Base-by-base conservation (phyloP, 2,888 invertebrate species). In the Vannuccia rotundouncinata region DNA sequence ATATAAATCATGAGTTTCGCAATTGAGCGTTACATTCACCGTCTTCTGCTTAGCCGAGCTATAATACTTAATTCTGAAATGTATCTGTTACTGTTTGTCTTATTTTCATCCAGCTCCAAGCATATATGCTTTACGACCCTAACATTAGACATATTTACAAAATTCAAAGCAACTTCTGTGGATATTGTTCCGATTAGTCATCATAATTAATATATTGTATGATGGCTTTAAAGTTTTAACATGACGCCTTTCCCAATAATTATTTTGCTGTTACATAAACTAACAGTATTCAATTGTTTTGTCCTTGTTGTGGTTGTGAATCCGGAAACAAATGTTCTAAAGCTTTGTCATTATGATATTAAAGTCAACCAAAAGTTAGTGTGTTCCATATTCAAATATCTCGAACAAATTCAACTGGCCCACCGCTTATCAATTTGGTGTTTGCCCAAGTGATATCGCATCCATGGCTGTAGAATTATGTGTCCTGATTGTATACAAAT, bases 1-100 rank as follows among this genome's bases (percentile, higher is more conserved):
- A n/a, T n/a, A 66, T 66, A 22, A 66, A 66, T 66, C 66, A 66
- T 66, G 66, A 66, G 66, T 66, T 66, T 66, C 17, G 66, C 66
- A 66, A 66, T 66, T 66, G 5, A 22, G 66, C 45, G 45, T 45
- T 45, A 45, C 45, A 45, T 45, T 45, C 45, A 45, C 45, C 45
- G 45, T 45, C 45, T 45, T 45, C 10, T 45, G 45, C 45, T 45
- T 45, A 45, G 10, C 17, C 45, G 17, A 45, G 45, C 17, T 10
- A 10, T 45, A 10, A 45, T 5, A 10, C 17, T 45, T 45, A 10
- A 5, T 10, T 5, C 10, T 10, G 45, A 10, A 45, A 10, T 17
- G 5, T 10, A 45, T 45, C 45, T 45, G 45, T 66, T 66, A 22
- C 5, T 66, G 2, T 27, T 66, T 66, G n/a, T n/a, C n/a, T n/a